Evolutionary conservation across 2,797 vertebrate species (phyloP), one percentile per base, ranked within the genome.

Genomic region (Sebastes vulpes): DNA sequence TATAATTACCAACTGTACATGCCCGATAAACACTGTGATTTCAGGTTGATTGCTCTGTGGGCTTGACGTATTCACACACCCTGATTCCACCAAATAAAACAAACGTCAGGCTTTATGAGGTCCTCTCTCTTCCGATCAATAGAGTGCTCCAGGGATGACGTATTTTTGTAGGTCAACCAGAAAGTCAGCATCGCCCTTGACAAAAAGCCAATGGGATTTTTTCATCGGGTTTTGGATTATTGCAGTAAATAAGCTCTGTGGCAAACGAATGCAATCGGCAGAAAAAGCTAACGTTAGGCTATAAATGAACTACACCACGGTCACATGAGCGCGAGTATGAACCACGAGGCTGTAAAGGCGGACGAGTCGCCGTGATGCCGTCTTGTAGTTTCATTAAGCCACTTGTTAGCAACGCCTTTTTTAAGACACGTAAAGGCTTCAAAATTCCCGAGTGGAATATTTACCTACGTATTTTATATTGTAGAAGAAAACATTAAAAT

Each of bases 1-100:
- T 71, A 73, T 90, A 90, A 90, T 89, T 84, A 87, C 66, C 21
- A 38, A 59, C 63, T 76, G 74, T 63, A 63, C 56, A 60, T 63
- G 32, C 59, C 67, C 57, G 48, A 35, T 69, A 53, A 90, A 79
- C 63, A 78, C 63, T 84, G 65, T 71, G 72, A 78, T 81, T 79
- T 72, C 52, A 58, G 68, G 77, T n/a, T 56, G 18, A 65, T 60
- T 72, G 57, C 72, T 71, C 48, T 20, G 23, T 21, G 23, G 57
- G 35, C 35, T 46, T 61, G 26, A 82, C 21, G 25, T 48, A 53
- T 58, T 80, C 69, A 52, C 75, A 68, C 83, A 65, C 77, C 61
- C 78, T 29, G 59, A 80, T 82, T 56, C 56, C 20, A 81, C 28
- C 23, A 74, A 77, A 73, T 74, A 60, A 77, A 74, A 53, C 61